Evolutionary conservation across 2,113 vertebrate species (phyloP).

Genomic region (Amia ocellicauda): DNA sequence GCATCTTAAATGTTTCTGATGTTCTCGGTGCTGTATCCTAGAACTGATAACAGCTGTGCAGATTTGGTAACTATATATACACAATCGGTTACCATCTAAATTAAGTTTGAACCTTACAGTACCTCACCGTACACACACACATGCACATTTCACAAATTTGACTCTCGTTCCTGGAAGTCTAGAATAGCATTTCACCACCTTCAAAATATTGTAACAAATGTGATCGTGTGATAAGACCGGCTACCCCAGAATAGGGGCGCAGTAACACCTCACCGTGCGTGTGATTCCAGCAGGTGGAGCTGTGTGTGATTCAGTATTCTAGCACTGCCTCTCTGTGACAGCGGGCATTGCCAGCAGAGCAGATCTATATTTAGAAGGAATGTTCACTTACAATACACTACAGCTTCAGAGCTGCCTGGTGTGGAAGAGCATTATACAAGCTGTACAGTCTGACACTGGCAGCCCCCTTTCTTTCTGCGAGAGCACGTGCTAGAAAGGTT

Average conservation of each 20-base stretch:
- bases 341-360: conserved; percentile 19
- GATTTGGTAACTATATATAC: too few relatives aligned
- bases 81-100: too few relatives aligned
- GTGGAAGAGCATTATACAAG: neutral
- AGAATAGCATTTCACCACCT: neutral
- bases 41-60: too few relatives aligned
- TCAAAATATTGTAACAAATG: conserved; percentile 8
- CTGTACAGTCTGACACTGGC: too few relatives aligned
- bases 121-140: too few relatives aligned
- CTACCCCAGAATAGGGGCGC: conserved; percentile 10
- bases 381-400: neutral
- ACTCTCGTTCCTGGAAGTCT: neutral
- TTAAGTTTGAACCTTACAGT: too few relatives aligned
- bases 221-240: conserved; percentile 6
- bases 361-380: conserved; percentile 29
- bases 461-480: neutral
- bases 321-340: conserved; percentile 9
- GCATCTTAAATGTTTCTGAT: too few relatives aligned
- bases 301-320: conserved; percentile 20
- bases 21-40: too few relatives aligned
- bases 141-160: neutral
- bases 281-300: conserved; percentile 15
- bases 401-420: neutral
- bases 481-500: neutral
- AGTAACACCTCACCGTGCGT: neutral